These are phyloP conservation scores for Miichthys miiuy DNA, from an alignment of 2,797 vertebrate species.

Conservation along the genomic window DNA sequence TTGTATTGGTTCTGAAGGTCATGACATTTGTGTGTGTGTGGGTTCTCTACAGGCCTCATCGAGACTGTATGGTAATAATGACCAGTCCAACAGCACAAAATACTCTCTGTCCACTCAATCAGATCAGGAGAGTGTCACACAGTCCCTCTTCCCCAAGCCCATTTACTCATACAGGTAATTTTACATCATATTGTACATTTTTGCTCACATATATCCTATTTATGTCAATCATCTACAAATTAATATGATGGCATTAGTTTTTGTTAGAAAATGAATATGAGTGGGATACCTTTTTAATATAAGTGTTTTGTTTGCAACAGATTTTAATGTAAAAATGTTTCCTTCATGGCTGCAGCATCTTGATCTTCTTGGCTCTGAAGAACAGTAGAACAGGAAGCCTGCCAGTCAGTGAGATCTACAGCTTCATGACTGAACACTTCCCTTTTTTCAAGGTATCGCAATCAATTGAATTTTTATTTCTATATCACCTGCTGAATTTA, in stretches of 20 bases:
- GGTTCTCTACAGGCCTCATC: slow-evolving; percentile 83
- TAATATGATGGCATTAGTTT: background rate
- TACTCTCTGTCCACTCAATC: slow-evolving; percentile 87
- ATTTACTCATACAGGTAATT: slow-evolving; percentile 98
- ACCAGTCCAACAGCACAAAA: slow-evolving; percentile 74
- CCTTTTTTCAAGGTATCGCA: slow-evolving; percentile 95
- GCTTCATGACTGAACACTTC: slow-evolving; percentile 98
- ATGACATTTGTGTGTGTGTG: slow-evolving; percentile 8
- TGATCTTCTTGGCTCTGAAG: slow-evolving; percentile 98
- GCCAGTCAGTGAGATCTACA: slow-evolving; percentile 99
- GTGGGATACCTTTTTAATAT: background rate
- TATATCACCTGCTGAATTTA: background rate
- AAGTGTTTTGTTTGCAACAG: background rate
- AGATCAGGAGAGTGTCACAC: slow-evolving; percentile 81
- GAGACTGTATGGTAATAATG: slow-evolving; percentile 81
- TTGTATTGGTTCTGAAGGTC: background rate
- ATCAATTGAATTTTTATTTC: background rate
- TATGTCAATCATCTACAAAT: background rate
- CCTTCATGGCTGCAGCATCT: slow-evolving; percentile 86
- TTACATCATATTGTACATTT: background rate
- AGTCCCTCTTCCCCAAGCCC: slow-evolving; percentile 93
- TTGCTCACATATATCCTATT: background rate
- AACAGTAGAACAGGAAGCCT: slow-evolving; percentile 97
- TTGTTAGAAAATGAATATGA: background rate
- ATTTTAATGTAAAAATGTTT: background rate